Base-by-base conservation (phyloP, 2,113 vertebrate genomes). In the Pycnonotus jocosus region DNA sequence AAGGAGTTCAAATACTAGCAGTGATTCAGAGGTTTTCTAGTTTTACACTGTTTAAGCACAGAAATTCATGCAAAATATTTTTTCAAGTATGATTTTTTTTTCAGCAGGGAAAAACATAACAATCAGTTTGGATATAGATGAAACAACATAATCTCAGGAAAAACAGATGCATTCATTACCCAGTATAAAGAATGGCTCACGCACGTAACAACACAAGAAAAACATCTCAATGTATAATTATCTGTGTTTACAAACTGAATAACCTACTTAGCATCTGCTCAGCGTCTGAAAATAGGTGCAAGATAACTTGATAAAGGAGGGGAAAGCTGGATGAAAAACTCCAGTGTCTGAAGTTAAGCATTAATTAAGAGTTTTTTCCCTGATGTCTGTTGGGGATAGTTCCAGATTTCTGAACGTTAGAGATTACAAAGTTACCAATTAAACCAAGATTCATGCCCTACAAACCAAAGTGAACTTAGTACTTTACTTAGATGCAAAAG, bases 351-450 rank as follows among this genome's bases (percentile, higher is more conserved):
- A 31, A 84, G 53, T 42, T 84, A 68, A 56, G 25, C 56, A 84
- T 81, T 93, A 92, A 92, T 91, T 80, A 86, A 57, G 21, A 50
- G 0, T 0, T 5, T n/a, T 87, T 74, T 72, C 50, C 12, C n/a
- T 72, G 30, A 86, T 44, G 50, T 60, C 51, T 84, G 13, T 10
- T 57, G 25, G 25, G 57, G n/a, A 65, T 56, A 76, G 65, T 68
- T 91, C 53, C 72, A 86, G 72, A 57, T 69, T 91, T 92, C 65
- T 82, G n/a, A 89, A 76, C 11, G 48, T 50, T 16, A n/a, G n/a
- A 88, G 69, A 92, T 38, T 9, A 70, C 31, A 47, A 87, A 48
- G 86, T 95, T 89, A 93, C 37, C 65, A 53, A 87, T 95, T 93
- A 95, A 96, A 56, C 48, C 14, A 74, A 89, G 78, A 89, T 65